A percentile compares a stretch with the other conserved stretches of the same genome.
These are phyloP conservation scores for Chaetops frenatus DNA, from an alignment of 2,113 vertebrate genomes.

Conservation along the genomic window DNA sequence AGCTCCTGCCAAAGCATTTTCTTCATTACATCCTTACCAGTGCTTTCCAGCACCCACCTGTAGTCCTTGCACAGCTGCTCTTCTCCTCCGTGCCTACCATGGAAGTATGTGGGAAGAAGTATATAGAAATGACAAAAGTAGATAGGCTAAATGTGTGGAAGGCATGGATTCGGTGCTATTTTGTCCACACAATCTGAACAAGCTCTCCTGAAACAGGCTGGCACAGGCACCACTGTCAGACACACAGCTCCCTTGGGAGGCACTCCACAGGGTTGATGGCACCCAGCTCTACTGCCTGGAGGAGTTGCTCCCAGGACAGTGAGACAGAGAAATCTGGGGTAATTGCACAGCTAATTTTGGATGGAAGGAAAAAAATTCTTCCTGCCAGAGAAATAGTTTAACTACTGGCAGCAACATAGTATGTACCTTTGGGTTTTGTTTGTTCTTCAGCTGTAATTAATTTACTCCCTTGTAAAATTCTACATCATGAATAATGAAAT, in stretches of 20 bases:
- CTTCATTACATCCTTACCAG: not conserved
- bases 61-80: not conserved
- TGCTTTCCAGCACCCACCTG: not conserved
- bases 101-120: not conserved
- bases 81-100: not conserved
- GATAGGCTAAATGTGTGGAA: not conserved
- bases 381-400: not conserved
- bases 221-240: not conserved
- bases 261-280: not conserved
- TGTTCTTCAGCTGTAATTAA: slow-evolving; percentile 1
- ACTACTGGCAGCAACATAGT: not conserved
- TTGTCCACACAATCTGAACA: not conserved
- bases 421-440: not conserved
- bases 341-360: not conserved
- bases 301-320: not conserved
- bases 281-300: not conserved
- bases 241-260: not conserved
- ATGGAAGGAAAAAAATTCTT: not conserved
- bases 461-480: slow-evolving; percentile 1
- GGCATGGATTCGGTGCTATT: not conserved
- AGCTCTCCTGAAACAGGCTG: not conserved
- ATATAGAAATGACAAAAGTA: not conserved
- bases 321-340: not conserved
- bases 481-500: slow-evolving; percentile 39
- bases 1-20: not conserved